Conservation (phyloP, 2,797 vertebrate genomes). For the Amniataba percoides region DNA sequence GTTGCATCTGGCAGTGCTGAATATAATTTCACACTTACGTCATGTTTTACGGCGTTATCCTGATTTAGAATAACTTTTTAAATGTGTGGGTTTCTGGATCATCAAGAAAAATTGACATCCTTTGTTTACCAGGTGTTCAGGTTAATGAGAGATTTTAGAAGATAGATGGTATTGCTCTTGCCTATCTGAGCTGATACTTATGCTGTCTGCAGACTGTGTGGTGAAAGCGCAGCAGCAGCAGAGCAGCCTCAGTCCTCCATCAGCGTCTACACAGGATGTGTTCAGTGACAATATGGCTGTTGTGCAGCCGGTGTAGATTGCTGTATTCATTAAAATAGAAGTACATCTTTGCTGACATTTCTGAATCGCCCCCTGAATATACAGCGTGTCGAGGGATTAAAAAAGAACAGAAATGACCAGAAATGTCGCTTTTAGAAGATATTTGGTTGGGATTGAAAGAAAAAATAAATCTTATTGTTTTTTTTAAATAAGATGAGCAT, state of each 20-base stretch:
- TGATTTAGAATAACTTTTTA: not conserved
- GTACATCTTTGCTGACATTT: not conserved
- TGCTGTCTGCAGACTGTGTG: too few relatives aligned
- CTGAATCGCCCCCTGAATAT: not conserved
- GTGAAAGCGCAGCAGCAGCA: too few relatives aligned
- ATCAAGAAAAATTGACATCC: not conserved
- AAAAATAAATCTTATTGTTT: not conserved
- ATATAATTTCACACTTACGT: too few relatives aligned
- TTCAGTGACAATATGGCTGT: too few relatives aligned
- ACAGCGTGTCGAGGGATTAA: not conserved
- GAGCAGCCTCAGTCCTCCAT: too few relatives aligned
- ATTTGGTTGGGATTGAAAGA: not conserved
- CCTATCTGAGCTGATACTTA: too few relatives aligned
- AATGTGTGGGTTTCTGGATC: not conserved
- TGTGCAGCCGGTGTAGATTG: not conserved
- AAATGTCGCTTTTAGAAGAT: not conserved
- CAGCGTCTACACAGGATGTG: too few relatives aligned
- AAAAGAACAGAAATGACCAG: not conserved
- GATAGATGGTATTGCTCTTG: too few relatives aligned
- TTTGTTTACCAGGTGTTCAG: not conserved
- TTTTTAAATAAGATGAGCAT: not conserved
- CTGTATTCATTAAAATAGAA: not conserved
- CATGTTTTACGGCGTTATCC: too few relatives aligned
- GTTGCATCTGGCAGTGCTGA: too few relatives aligned
- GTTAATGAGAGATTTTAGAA: too few relatives aligned